phyloP scores from a whole-genome alignment of 2,797 vertebrate species.

The Poecilia wingei region DNA sequence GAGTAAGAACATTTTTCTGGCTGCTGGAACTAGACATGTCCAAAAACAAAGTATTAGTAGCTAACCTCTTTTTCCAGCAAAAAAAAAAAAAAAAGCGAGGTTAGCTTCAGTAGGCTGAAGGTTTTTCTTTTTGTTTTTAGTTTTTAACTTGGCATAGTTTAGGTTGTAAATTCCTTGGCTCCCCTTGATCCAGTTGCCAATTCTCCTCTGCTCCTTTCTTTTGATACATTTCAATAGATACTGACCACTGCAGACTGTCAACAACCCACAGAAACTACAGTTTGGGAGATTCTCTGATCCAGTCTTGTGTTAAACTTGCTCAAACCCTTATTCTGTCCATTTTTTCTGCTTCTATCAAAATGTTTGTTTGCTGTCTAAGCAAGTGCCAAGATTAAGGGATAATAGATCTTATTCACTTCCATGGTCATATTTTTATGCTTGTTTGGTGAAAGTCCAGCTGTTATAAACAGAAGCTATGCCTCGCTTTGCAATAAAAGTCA shows the following conservation, averaged over 20 bases:
- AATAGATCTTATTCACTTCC: background rate
- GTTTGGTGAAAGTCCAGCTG: background rate
- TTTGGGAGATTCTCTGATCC: background rate
- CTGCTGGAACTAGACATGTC: constrained; percentile 22
- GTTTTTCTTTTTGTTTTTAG: background rate
- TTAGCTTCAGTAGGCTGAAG: background rate
- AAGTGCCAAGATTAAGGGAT: background rate
- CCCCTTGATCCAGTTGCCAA: background rate
- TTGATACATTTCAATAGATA: background rate
- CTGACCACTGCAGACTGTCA: background rate
- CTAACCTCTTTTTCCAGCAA: constrained; percentile 16
- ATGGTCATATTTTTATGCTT: background rate
- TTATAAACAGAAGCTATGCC: background rate
- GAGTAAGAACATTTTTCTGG: constrained; percentile 24
- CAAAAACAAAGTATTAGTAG: background rate
- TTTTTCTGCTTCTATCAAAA: background rate
- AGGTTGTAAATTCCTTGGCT: background rate
- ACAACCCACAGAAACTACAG: background rate
- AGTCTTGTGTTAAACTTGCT: background rate
- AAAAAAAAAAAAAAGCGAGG: background rate
- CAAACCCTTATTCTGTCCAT: background rate
- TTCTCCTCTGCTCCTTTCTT: background rate
- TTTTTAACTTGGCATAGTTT: background rate
- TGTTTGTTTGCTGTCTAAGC: background rate
- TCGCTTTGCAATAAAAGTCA: background rate